Evolutionary conservation across 2,888 invertebrate species (phyloP), one percentile per base, ranked within the genome.

Genomic region (Aleiodes testaceus): DNA sequence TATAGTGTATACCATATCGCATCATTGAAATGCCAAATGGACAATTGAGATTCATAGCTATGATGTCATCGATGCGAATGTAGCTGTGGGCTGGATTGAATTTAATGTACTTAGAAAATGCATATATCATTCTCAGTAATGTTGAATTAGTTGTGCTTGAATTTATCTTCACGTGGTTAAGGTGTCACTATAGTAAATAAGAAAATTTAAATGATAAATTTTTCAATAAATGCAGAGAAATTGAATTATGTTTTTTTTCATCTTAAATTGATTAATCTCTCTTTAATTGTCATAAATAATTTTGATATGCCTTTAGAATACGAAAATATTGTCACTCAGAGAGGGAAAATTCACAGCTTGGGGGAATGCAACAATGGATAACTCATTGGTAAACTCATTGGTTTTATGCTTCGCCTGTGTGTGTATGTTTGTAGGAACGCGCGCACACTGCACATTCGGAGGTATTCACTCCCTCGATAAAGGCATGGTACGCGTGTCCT

Each of bases 11-110:
- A 74, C 71, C 75, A 72, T 74, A 74, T 74, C 72, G 73, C 75
- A 74, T 77, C 77, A 75, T 77, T 77, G 75, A 75, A 73, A 61
- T 61, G 61, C 73, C 74, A 77, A 77, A 70, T 75, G 74, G 74
- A 69, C 77, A 77, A 77, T 77, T 77, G 77, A 75, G 75, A 77
- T 77, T 77, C 75, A 77, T 77, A 75, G 74, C 75, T 71, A 70
- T 77, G 74, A 74, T 74, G 74, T 72, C 70, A 74, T 74, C 77
- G 75, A 75, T 77, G 73, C 72, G 70, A 71, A 22, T 70, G 66
- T 65, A 72, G 42, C 69, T 63, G 22, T 63, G 44, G 63, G 20
- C 22, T 63, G 45, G 18, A 63, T 63, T 63, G 45, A 59, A 59
- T 59, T 42, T 59, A 59, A 59, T 59, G 59, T 59, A 59, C 59